A percentile compares a stretch with the other conserved stretches of the same genome.
These are phyloP conservation scores for Pseudomyrmex cubaensis DNA, from an alignment of 1,140 invertebrate genomes.

Conservation along the genomic window DNA sequence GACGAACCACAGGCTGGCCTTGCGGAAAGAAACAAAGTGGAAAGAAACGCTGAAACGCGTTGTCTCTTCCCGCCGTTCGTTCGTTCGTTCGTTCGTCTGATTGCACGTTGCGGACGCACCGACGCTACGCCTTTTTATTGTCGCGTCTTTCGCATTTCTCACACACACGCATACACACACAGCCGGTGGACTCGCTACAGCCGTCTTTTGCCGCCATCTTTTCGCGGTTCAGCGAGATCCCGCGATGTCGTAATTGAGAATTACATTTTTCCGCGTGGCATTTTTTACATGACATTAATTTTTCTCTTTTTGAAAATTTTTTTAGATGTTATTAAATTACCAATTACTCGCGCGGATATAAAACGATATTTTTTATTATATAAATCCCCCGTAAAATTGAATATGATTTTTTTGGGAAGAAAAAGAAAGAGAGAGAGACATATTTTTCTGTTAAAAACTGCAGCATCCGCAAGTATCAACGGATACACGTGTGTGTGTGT, in stretches of 20 bases:
- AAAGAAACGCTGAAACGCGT: constrained; percentile 36
- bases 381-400: not conserved
- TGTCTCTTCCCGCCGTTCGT: constrained; percentile 1
- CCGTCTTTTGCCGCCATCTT: not conserved
- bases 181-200: no score
- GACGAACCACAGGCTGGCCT: constrained; percentile 51
- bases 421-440: not conserved
- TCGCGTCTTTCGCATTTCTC: constrained; percentile 29
- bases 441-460: constrained; percentile 9
- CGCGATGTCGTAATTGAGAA: constrained; percentile 13
- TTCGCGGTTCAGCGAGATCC: constrained; percentile 2
- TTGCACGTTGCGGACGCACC: constrained; percentile 28
- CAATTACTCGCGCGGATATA: not conserved
- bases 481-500: not conserved
- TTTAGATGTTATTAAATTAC: not conserved
- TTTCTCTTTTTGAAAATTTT: not conserved
- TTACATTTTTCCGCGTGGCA: not conserved
- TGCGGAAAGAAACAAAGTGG: constrained; percentile 47
- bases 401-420: not conserved
- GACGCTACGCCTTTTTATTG: constrained; percentile 44
- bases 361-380: not conserved
- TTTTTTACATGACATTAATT: not conserved
- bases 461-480: not conserved
- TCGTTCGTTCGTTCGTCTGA: constrained; percentile 19
- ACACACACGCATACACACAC: not conserved